Evolutionary conservation across 2,113 vertebrate species (phyloP), one percentile per base, ranked within the genome.

Genomic region (Acanthisitta chloris): DNA sequence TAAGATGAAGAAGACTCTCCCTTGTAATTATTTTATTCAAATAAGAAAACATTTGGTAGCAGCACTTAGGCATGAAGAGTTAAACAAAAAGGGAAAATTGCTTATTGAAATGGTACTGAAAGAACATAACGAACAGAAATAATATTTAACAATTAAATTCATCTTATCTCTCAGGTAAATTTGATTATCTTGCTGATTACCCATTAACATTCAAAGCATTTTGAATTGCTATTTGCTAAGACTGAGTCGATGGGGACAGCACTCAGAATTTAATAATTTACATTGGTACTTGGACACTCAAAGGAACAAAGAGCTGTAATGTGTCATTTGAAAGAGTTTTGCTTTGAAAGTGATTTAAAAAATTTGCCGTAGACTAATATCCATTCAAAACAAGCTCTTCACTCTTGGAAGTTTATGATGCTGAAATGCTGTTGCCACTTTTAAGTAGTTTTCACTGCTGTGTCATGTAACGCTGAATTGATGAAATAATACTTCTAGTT

Each of bases 271-370:
- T 29, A 28, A 70, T 36, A 69, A 72, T 74, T 88, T 34, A 23
- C 17, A 61, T 46, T 14, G 6, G 15, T 14, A 40, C 62, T 45
- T 82, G 33, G 42, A 73, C 18, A 55, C 48, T 94, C 88, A 94
- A 77, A 96, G 88, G 69, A 88, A 84, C 71, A 96, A 92, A 83
- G 84, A 81, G 73, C 81, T 81, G 74, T 91, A 96, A 96, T 76
- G 81, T 87, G 82, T 82, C 85, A 62, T 72, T 94, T 92, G 36
- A 86, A 95, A 65, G 38, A 76, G 9, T 88, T 95, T 92, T 55
- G 23, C 78, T 69, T 91, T 1, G 7, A 61, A 95, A 91, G 23
- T 58, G 62, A 55, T 64, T 33, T 1, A 29, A n/a, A 55, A 54
- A 81, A 48, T 17, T 38, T 31, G 24, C 25, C 17, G 8, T 17